Conservation (phyloP, 2,888 invertebrate genomes). For the Chelonus formosanus region DNA sequence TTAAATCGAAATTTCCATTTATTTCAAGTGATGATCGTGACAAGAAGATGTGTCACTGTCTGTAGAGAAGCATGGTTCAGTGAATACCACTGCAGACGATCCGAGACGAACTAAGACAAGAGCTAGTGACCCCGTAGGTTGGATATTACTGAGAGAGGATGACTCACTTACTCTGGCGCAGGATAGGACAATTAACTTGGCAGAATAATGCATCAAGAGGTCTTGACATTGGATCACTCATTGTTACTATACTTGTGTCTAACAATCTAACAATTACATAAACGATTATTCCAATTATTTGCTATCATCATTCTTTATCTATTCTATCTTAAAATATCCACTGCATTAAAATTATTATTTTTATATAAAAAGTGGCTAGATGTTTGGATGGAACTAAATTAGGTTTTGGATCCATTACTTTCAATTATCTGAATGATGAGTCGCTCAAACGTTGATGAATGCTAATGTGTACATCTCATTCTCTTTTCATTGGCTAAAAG, state of each 20-base stretch:
- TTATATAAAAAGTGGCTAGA: too few species aligned
- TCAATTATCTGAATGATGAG: too few species aligned
- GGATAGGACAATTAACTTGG: constrained; percentile 57
- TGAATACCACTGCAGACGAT: constrained; percentile 6
- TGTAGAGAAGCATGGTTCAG: neutral
- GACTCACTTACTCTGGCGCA: constrained; percentile 50
- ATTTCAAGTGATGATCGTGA: constrained; percentile 4
- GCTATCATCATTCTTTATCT: too few species aligned
- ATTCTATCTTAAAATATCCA: too few species aligned
- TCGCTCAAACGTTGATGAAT: too few species aligned
- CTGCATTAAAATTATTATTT: too few species aligned
- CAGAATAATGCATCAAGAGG: constrained; percentile 53
- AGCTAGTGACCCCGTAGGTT: constrained; percentile 38
- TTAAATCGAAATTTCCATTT: constrained; percentile 2
- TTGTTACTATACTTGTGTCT: neutral
- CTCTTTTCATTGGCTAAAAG: too few species aligned
- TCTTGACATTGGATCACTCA: constrained; percentile 44
- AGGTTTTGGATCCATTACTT: too few species aligned
- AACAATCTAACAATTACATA: too few species aligned
- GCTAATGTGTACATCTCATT: too few species aligned
- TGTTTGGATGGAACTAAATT: too few species aligned
- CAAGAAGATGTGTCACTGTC: constrained; percentile 5
- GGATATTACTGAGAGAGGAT: constrained; percentile 9
- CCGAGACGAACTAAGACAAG: constrained; percentile 17
- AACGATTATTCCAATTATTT: too few species aligned